phyloP scores from a whole-genome alignment of 2,888 invertebrate genomes.

The Lepidocyrtoides sp. region DNA sequence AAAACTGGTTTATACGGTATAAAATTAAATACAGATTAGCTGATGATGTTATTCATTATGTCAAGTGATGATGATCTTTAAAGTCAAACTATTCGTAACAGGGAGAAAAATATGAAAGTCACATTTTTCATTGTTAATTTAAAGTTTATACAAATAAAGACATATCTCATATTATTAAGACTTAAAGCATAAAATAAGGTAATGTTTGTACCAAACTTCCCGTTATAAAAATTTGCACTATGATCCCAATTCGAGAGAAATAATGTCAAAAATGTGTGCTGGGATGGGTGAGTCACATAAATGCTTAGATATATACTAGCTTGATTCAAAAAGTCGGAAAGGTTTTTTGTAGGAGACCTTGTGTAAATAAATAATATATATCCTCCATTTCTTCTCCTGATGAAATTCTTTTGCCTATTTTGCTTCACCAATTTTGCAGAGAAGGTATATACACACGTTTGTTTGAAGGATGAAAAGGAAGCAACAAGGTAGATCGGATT shows the following conservation, averaged over 20 bases:
- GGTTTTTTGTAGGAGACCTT: no score
- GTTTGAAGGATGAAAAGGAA: constrained; percentile 35
- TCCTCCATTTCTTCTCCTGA: not conserved
- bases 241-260: not conserved
- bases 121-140: constrained; percentile 13
- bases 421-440: constrained; percentile 3
- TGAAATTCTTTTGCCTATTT: not conserved
- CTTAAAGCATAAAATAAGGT: not conserved
- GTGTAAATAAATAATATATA: not conserved
- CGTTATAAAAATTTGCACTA: not conserved
- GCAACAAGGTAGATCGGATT: constrained; percentile 73
- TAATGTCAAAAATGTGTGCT: not conserved
- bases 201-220: not conserved
- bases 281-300: no score
- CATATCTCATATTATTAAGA: not conserved
- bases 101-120: not conserved
- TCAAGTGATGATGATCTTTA: not conserved
- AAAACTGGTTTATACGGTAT: constrained; percentile 23
- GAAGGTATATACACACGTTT: not conserved
- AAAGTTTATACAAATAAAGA: not conserved
- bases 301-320: no score
- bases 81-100: not conserved
- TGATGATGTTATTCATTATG: not conserved
- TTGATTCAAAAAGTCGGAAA: not conserved
- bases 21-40: not conserved